Percentiles rank a stretch among this genome's conserved stretches.
Evolutionary conservation across 2,113 vertebrate species (phyloP).

Genomic region (Petaurus breviceps): DNA sequence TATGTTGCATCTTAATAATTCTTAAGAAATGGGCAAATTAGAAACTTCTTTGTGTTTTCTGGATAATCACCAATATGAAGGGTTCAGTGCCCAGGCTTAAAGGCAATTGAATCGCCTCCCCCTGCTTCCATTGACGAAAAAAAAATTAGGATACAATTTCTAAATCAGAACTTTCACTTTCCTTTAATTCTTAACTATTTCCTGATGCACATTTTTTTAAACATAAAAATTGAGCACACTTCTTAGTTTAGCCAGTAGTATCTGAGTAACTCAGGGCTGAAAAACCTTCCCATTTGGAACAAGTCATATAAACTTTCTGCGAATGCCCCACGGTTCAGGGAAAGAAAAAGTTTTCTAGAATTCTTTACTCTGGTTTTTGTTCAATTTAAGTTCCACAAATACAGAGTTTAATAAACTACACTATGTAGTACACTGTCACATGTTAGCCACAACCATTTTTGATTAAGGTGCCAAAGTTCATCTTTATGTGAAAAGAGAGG

Average conservation of each 20-base stretch:
- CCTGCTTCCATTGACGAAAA: slow-evolving; percentile 23
- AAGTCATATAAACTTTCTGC: slow-evolving; percentile 48
- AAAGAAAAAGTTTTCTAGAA: slow-evolving; percentile 66
- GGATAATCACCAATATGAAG: slow-evolving; percentile 26
- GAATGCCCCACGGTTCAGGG: slow-evolving; percentile 59
- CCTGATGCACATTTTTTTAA: slow-evolving; percentile 55
- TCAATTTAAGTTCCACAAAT: slow-evolving; percentile 39
- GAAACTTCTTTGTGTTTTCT: slow-evolving; percentile 61
- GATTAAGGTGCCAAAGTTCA: background rate
- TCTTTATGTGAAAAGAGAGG: slow-evolving; percentile 38
- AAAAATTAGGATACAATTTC: background rate
- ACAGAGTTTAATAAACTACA: slow-evolving; percentile 18
- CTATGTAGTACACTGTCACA: background rate
- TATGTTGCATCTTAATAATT: slow-evolving; percentile 48
- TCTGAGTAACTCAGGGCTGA: slow-evolving; percentile 55
- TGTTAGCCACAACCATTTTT: slow-evolving; percentile 7
- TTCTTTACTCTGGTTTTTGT: slow-evolving; percentile 66
- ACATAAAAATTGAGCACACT: slow-evolving; percentile 65
- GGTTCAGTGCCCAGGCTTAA: background rate
- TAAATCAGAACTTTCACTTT: slow-evolving; percentile 37
- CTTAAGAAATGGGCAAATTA: slow-evolving; percentile 17
- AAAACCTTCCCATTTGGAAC: slow-evolving; percentile 69
- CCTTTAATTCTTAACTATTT: slow-evolving; percentile 53
- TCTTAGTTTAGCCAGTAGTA: slow-evolving; percentile 64
- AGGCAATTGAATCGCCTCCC: slow-evolving; percentile 36